These are phyloP conservation scores for Aphelinus certus DNA, from an alignment of 1,140 invertebrate genomes.

Conservation along the genomic window DNA sequence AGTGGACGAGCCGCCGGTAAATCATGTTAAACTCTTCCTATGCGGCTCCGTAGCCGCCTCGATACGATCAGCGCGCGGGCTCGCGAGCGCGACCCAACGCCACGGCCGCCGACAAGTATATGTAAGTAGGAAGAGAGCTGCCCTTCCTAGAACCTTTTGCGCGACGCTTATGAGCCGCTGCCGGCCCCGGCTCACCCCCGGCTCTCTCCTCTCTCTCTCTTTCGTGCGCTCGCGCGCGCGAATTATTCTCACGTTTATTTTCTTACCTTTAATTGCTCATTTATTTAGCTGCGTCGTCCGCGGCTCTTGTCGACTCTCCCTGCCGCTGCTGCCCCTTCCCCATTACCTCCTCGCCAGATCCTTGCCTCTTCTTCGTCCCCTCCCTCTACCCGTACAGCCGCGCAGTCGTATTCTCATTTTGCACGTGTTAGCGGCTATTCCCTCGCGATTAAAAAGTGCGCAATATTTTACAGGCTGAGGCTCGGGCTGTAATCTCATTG, in stretches of 20 bases:
- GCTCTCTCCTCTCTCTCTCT: too few species aligned
- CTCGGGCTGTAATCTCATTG: background rate
- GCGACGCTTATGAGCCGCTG: too few species aligned
- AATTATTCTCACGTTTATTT: conserved; percentile 33
- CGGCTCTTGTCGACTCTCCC: background rate
- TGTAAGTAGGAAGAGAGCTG: background rate
- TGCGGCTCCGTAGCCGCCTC: background rate
- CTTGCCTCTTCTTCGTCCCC: background rate
- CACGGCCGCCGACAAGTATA: background rate
- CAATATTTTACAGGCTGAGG: background rate
- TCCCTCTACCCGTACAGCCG: background rate
- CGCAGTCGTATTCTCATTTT: conserved; percentile 12
- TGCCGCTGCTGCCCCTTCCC: background rate
- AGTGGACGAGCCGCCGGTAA: conserved; percentile 40
- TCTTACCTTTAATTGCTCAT: conserved; percentile 32
- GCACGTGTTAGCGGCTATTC: background rate
- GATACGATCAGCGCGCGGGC: conserved; percentile 3
- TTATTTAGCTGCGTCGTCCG: background rate
- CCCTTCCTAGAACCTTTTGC: conserved; percentile 10
- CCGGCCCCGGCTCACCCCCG: too few species aligned
- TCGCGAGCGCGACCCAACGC: background rate
- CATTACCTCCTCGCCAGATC: too few species aligned
- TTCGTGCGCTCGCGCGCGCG: background rate
- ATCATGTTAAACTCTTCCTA: conserved; percentile 37
- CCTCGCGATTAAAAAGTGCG: conserved; percentile 30